phyloP scores from a whole-genome alignment of 2,888 invertebrate genomes.

The Leptinotarsa peninsularis region DNA sequence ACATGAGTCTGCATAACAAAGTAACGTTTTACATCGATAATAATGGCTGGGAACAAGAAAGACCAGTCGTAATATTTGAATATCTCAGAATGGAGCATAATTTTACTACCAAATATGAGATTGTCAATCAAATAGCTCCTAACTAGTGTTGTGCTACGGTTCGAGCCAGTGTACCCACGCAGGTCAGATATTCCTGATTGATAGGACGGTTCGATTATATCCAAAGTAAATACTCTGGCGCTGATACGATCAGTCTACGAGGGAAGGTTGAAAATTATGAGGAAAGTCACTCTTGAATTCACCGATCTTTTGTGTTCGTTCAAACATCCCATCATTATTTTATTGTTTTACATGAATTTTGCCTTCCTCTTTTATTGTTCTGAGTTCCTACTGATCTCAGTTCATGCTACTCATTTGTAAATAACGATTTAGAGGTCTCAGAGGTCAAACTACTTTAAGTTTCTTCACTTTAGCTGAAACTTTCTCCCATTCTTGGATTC shows the following conservation, averaged over 20 bases:
- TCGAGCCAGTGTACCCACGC: conserved; percentile 25
- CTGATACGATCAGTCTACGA: conserved; percentile 9
- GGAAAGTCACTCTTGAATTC: neutral
- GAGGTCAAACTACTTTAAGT: too few species aligned
- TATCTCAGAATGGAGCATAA: conserved; percentile 23
- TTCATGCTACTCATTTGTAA: too few species aligned
- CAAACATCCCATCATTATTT: too few species aligned
- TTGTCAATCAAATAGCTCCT: conserved; percentile 34
- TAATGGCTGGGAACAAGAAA: conserved; percentile 30
- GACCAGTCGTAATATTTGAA: conserved; percentile 22
- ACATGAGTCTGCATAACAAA: conserved; percentile 29
- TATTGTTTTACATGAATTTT: too few species aligned
- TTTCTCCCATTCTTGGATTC: too few species aligned
- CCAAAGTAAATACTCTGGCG: conserved; percentile 7
- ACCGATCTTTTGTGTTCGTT: too few species aligned
- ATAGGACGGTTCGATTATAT: conserved; percentile 20
- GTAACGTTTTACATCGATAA: conserved; percentile 29
- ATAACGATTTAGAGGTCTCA: too few species aligned
- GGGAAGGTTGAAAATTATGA: neutral
- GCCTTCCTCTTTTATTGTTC: too few species aligned
- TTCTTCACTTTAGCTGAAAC: too few species aligned
- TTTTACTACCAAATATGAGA: conserved; percentile 38
- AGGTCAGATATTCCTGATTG: conserved; percentile 28
- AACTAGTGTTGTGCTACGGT: conserved; percentile 10
- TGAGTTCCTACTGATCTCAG: too few species aligned